Evolutionary conservation across 2,888 invertebrate genomes (phyloP), one percentile per base, ranked within the genome.

Genomic region (Vanessa cardui): DNA sequence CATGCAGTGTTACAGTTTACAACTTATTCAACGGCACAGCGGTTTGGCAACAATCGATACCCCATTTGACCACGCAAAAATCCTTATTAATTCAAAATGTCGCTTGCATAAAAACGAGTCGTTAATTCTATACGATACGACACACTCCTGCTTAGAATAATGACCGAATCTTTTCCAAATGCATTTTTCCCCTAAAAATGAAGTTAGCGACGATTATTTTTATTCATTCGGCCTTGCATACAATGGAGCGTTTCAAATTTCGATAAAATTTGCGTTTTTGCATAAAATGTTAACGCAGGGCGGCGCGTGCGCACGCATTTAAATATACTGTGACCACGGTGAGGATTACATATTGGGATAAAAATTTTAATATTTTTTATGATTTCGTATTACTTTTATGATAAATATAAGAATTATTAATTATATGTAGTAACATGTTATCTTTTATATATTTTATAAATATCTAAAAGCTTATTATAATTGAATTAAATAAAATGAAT

Each of bases 241-340:
- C 92, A 92, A 92, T 87, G 80, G 85, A 86, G 80, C 92, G 92
- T 92, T 92, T 92, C 92, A 91, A 92, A 92, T 92, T 92, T 92
- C 92, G 83, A 84, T 85, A 84, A 90, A 92, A 92, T 92, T 92
- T 92, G 92, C 91, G 92, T 92, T 92, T 92, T 92, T 92, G 92
- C 92, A 92, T 92, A 92, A 92, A 92, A 92, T 84, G 84, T 79
- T 78, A 77, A 76, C 80, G 77, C 80, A 73, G 79, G 77, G 77
- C 84, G 87, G 85, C 91, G 91, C 91, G 90, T 89, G 92, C 88
- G 77, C 76, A 71, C 78, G 82, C 86, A 87, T 88, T 89, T 86
- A 76, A 81, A 80, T 63, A 46, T 39, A 33, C 6, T 56, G 39
- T 20, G 33, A 7, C 56, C 39, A 56, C 18, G 9, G 6, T 56